phyloP scores from a whole-genome alignment of 1,140 invertebrate species.

The Pogonognathellus flavescens region DNA sequence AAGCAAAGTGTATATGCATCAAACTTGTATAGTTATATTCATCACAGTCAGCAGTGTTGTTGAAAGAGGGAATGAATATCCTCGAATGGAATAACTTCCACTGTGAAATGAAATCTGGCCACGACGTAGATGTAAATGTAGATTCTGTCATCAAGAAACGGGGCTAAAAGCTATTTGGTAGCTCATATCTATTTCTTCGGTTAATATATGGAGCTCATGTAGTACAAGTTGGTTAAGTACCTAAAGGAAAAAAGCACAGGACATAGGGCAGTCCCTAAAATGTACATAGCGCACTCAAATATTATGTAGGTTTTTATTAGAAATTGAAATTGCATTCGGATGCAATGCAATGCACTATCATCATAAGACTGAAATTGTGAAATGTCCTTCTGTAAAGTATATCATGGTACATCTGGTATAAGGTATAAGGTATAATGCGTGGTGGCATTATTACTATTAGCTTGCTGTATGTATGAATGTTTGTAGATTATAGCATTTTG shows the following conservation, averaged over 20 bases:
- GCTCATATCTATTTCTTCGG: conserved; percentile 2
- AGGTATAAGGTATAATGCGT: no score
- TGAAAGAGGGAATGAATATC: background rate
- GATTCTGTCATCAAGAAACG: conserved; percentile 12
- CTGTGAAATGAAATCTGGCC: background rate
- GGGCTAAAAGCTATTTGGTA: conserved; percentile 11
- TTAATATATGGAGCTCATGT: conserved; percentile 14
- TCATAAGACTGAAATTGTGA: no score
- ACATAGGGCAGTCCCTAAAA: background rate
- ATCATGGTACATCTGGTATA: no score
- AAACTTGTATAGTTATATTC: no score
- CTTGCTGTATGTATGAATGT: no score
- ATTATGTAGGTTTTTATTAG: conserved; percentile 35
- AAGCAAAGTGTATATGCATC: no score
- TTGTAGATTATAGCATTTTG: background rate
- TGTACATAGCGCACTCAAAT: background rate
- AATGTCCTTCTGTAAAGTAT: no score
- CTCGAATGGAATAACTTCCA: background rate
- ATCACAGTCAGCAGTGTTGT: background rate
- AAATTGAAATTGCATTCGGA: conserved; percentile 48
- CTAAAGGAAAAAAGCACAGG: background rate
- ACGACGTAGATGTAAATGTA: conserved; percentile 35
- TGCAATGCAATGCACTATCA: conserved; percentile 32
- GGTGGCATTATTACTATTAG: no score
- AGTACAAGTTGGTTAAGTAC: background rate